A percentile compares a stretch with the other conserved stretches of the same genome.
Evolutionary conservation across 2,113 vertebrate genomes (phyloP).

Genomic region (Microcebus jonahi): DNA sequence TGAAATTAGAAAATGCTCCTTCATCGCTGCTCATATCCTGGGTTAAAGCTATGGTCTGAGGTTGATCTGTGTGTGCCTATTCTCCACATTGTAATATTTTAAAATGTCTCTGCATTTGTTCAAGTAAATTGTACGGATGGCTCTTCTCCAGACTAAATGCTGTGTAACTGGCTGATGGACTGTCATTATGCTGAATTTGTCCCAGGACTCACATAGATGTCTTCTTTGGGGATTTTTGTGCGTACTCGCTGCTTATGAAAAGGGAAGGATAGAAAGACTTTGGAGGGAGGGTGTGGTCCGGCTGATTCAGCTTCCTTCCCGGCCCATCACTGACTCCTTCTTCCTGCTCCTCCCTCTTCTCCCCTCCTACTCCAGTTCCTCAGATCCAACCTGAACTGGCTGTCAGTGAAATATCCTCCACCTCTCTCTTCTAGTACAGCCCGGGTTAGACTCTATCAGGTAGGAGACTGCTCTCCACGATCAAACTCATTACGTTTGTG

Average conservation of each 20-base stretch:
- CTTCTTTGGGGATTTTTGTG: slow-evolving; percentile 2
- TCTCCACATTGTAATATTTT: slow-evolving; percentile 24
- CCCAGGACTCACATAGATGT: not conserved
- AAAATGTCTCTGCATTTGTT: slow-evolving; percentile 35
- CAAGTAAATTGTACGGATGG: not conserved
- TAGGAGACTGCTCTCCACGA: not conserved
- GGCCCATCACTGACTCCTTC: not conserved
- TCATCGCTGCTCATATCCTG: not conserved
- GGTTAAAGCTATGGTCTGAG: slow-evolving; percentile 49
- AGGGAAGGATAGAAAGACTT: slow-evolving; percentile 19
- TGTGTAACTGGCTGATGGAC: not conserved
- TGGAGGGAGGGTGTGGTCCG: slow-evolving; percentile 58
- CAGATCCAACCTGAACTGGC: not conserved
- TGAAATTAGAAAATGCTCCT: slow-evolving; percentile 76
- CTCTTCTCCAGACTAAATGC: slow-evolving; percentile 45
- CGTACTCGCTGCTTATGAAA: slow-evolving; percentile 5
- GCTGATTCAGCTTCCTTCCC: slow-evolving; percentile 23
- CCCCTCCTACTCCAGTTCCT: not conserved
- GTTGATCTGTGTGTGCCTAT: slow-evolving; percentile 27
- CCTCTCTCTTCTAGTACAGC: not conserved
- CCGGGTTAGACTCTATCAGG: not conserved
- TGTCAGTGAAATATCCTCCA: not conserved
- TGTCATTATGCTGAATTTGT: not conserved
- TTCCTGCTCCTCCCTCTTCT: slow-evolving; percentile 12
- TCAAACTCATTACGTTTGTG: not conserved